Conservation (phyloP, 2,113 vertebrate genomes). For the Saccopteryx leptura region DNA sequence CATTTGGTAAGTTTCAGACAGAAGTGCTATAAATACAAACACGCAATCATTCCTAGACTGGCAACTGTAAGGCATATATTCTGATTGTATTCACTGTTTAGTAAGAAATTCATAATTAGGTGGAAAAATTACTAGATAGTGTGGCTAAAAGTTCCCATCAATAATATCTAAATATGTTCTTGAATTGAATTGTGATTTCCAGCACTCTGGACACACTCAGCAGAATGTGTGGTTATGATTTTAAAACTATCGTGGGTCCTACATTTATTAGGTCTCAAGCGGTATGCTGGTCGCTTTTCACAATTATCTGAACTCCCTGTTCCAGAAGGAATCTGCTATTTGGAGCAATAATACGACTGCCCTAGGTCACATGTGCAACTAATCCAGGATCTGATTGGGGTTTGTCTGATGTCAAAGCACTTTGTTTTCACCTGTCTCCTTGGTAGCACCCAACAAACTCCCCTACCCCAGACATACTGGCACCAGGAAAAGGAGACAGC, state of each 20-base stretch:
- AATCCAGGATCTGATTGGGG: not conserved
- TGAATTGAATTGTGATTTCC: not conserved
- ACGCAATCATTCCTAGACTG: not conserved
- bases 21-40: not conserved
- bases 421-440: not conserved
- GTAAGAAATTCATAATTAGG: not conserved
- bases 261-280: accelerated
- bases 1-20: not conserved
- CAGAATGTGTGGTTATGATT: not conserved
- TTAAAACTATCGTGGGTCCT: not conserved
- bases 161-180: not conserved
- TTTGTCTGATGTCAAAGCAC: not conserved
- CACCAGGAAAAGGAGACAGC: not conserved
- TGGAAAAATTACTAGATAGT: not conserved
- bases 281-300: not conserved
- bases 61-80: accelerated
- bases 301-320: not conserved
- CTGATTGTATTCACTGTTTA: not conserved
- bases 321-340: not conserved
- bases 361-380: not conserved
- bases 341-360: not conserved
- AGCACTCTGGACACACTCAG: not conserved
- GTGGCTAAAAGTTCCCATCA: not conserved
- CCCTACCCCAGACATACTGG: too few species aligned
- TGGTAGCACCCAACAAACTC: accelerated